Conservation (phyloP, 2,113 vertebrate species). For the Oncorhynchus keta region DNA sequence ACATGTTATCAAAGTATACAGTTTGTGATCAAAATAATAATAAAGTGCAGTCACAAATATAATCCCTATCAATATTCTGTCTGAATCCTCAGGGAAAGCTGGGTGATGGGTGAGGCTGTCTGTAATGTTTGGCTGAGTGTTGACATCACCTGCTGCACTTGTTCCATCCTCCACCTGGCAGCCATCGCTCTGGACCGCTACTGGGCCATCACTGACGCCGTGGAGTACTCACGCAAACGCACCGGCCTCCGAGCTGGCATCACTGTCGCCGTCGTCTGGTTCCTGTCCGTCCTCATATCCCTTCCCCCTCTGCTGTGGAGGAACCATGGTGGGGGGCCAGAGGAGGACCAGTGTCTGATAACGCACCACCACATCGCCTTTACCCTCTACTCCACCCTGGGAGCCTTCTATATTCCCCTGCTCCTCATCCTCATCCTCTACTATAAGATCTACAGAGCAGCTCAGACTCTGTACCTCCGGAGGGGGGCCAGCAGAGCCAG, state of each 20-base stretch:
- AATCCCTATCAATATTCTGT: no score
- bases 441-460: slow-evolving; percentile 97
- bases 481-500: slow-evolving; percentile 83
- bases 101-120: slow-evolving; percentile 91
- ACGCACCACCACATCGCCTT: slow-evolving; percentile 90
- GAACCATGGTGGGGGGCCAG: slow-evolving; percentile 74
- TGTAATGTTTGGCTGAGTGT: slow-evolving; percentile 94
- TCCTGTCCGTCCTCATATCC: slow-evolving; percentile 92
- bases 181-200: slow-evolving; percentile 95
- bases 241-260: slow-evolving; percentile 86
- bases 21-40: no score
- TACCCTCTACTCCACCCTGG: slow-evolving; percentile 93
- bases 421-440: slow-evolving; percentile 95
- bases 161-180: slow-evolving; percentile 94
- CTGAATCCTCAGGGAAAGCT: slow-evolving; percentile 82
- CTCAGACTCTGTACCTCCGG: slow-evolving; percentile 90
- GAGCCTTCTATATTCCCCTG: slow-evolving; percentile 95
- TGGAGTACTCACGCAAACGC: slow-evolving; percentile 92
- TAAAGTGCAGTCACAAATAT: no score
- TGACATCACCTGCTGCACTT: slow-evolving; percentile 95
- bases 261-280: slow-evolving; percentile 91
- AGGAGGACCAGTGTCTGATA: slow-evolving; percentile 88
- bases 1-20: no score
- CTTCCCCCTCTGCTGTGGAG: slow-evolving; percentile 92
- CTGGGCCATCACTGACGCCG: slow-evolving; percentile 91